A percentile compares a stretch with the other conserved stretches of the same genome.
Evolutionary conservation across 2,797 vertebrate genomes (phyloP).

Genomic region (Rhinatrema bivittatum): DNA sequence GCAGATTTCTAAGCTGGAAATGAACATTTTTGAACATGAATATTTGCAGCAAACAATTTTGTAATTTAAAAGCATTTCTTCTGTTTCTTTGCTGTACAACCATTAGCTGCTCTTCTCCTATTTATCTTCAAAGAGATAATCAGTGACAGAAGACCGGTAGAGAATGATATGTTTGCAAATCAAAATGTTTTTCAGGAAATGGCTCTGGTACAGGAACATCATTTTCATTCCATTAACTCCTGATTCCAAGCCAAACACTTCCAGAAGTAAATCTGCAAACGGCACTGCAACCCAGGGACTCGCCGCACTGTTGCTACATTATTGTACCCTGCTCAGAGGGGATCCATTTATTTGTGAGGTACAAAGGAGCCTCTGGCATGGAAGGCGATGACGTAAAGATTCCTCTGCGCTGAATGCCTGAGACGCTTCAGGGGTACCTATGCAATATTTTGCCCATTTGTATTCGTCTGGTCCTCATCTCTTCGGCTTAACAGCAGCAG

Average conservation of each 20-base stretch:
- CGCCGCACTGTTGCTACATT: too few relatives aligned
- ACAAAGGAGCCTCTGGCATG: constrained; percentile 5
- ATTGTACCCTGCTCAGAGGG: constrained; percentile 44
- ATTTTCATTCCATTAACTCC: constrained; percentile 65
- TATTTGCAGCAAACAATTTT: constrained; percentile 35
- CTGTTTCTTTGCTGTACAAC: too few relatives aligned
- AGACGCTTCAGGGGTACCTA: constrained; percentile 14
- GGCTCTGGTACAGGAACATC: constrained; percentile 55
- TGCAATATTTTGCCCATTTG: background rate
- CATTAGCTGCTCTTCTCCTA: constrained; percentile 29
- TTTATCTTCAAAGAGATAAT: constrained; percentile 52
- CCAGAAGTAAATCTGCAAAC: constrained; percentile 63
- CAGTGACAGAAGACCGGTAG: constrained; percentile 49
- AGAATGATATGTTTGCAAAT: constrained; percentile 60
- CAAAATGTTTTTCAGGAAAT: constrained; percentile 66
- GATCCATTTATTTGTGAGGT: constrained; percentile 30
- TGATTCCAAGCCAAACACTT: constrained; percentile 62
- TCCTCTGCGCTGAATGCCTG: constrained; percentile 17
- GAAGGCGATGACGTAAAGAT: constrained; percentile 29
- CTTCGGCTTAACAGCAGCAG: constrained; percentile 12
- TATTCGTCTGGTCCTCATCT: background rate
- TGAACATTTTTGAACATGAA: constrained; percentile 38
- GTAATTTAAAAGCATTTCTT: too few relatives aligned
- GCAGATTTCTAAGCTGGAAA: constrained; percentile 24
- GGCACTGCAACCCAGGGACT: constrained; percentile 35